A percentile compares a stretch with the other conserved stretches of the same genome.
phyloP scores from a whole-genome alignment of 2,797 vertebrate genomes.

The Anguilla megastoma region DNA sequence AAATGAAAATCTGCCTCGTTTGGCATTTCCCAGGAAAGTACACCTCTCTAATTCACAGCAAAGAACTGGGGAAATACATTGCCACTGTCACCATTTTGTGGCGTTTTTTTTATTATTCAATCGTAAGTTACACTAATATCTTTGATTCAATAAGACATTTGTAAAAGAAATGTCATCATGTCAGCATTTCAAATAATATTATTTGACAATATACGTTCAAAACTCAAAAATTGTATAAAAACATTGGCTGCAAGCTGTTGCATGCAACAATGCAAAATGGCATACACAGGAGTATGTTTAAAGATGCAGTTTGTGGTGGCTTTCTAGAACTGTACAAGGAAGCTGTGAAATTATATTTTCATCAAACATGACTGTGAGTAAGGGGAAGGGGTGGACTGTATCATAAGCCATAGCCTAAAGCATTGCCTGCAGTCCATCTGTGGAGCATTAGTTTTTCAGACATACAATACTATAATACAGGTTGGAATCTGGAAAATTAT shows the following conservation, averaged over 20 bases:
- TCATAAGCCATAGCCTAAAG: background rate
- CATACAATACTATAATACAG: background rate
- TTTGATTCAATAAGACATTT: background rate
- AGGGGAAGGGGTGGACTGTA: background rate
- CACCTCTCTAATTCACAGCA: background rate
- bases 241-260: background rate
- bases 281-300: background rate
- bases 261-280: background rate
- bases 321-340: background rate
- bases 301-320: background rate
- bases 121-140: background rate
- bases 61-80: background rate
- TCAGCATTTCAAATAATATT: background rate
- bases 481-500: background rate
- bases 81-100: background rate
- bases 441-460: too few species aligned
- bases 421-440: background rate
- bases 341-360: background rate
- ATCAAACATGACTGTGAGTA: background rate
- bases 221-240: background rate
- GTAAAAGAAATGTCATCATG: background rate
- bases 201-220: background rate
- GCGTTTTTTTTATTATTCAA: background rate
- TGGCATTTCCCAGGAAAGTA: background rate
- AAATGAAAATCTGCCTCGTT: background rate